Evolutionary conservation across 2,888 invertebrate genomes (phyloP).

Genomic region (Ashinkailepas kermadecensis): DNA sequence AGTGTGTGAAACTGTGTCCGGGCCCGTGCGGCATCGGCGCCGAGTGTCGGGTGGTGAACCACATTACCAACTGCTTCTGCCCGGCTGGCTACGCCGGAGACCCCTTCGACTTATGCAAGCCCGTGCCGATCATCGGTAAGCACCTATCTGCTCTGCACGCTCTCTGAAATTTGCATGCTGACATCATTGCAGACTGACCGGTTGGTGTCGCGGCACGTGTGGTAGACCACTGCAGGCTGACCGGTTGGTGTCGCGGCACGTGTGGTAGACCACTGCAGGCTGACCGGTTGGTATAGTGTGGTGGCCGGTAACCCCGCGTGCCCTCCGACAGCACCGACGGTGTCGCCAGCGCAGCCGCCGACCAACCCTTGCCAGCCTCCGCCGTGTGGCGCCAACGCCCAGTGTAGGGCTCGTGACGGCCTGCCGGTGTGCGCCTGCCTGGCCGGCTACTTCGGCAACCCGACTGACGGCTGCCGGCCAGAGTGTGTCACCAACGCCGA

Average conservation of each 20-base stretch:
- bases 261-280: too few relatives aligned
- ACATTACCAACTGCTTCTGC: slow-evolving; percentile 57
- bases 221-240: too few relatives aligned
- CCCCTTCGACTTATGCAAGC: slow-evolving; percentile 66
- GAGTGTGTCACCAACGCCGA: slow-evolving; percentile 56
- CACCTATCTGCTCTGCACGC: neutral
- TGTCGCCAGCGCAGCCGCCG: too few relatives aligned
- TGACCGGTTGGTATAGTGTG: too few relatives aligned
- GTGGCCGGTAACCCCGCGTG: too few relatives aligned
- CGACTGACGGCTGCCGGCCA: slow-evolving; percentile 47
- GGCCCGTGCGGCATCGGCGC: slow-evolving; percentile 48
- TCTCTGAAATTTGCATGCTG: neutral
- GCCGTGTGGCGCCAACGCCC: slow-evolving; percentile 75
- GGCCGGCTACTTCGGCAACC: slow-evolving; percentile 44
- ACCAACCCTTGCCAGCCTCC: slow-evolving; percentile 64
- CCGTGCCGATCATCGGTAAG: neutral
- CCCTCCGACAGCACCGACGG: neutral
- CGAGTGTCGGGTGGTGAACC: slow-evolving; percentile 37
- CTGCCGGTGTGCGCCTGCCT: slow-evolving; percentile 75
- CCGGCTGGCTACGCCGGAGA: slow-evolving; percentile 69
- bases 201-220: too few relatives aligned
- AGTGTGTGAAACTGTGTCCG: slow-evolving; percentile 52
- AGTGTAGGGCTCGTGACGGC: slow-evolving; percentile 65
- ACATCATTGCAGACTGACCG: too few relatives aligned
- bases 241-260: too few relatives aligned